These are phyloP conservation scores for Coronaproctus castanopsis DNA, from an alignment of 2,888 invertebrate species.

Conservation along the genomic window DNA sequence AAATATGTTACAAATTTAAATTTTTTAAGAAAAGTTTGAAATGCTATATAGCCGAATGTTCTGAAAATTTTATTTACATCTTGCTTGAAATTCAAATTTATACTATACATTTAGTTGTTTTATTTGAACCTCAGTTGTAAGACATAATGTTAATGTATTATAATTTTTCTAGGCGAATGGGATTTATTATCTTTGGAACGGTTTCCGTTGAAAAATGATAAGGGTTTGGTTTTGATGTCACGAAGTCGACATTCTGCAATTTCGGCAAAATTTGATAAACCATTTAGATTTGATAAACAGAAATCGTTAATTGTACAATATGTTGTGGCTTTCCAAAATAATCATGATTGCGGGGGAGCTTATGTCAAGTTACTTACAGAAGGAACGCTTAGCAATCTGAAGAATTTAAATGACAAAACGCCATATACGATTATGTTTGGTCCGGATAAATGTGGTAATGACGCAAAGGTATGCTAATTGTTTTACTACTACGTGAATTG, in stretches of 20 bases:
- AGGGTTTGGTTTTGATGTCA: constrained; percentile 72
- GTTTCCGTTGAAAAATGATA: constrained; percentile 60
- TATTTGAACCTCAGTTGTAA: too few relatives aligned
- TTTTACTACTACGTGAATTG: not conserved
- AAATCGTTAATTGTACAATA: constrained; percentile 62
- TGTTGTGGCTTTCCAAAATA: constrained; percentile 82
- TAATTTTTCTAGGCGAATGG: constrained; percentile 35
- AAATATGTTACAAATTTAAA: too few relatives aligned
- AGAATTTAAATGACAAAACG: constrained; percentile 80
- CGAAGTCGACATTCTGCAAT: constrained; percentile 75
- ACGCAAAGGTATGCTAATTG: constrained; percentile 50
- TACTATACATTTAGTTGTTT: too few relatives aligned
- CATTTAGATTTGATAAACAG: constrained; percentile 29
- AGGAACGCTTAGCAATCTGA: constrained; percentile 47
- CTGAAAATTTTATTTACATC: too few relatives aligned
- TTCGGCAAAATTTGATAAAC: constrained; percentile 35
- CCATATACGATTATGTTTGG: constrained; percentile 99
- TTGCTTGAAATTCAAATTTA: too few relatives aligned
- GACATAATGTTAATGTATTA: too few relatives aligned
- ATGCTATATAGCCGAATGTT: too few relatives aligned
- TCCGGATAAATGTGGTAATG: constrained; percentile 95
- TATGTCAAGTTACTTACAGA: constrained; percentile 81
- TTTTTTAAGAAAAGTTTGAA: too few relatives aligned
- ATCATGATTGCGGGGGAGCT: constrained; percentile 96
- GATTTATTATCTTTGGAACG: constrained; percentile 52